Conservation (phyloP, 2,888 invertebrate genomes). For the Platerodrilus igneus region DNA sequence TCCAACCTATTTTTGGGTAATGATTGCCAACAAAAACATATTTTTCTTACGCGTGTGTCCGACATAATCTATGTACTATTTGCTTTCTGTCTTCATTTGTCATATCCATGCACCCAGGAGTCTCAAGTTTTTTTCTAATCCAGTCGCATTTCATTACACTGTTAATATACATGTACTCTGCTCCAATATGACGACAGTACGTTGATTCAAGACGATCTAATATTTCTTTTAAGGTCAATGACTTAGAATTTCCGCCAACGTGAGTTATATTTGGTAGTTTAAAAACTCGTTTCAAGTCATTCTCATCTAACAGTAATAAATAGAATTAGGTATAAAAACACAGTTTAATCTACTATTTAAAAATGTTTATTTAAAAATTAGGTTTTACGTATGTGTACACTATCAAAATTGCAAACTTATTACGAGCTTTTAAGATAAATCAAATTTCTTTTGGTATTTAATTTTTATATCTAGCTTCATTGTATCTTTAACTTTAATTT, state of each 20-base stretch:
- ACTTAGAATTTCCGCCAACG: background rate
- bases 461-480: too few relatives aligned
- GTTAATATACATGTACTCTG: background rate
- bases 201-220: background rate
- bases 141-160: background rate
- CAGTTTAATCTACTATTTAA: too few relatives aligned
- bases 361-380: too few relatives aligned
- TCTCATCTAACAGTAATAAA: background rate
- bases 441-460: too few relatives aligned
- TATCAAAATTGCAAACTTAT: too few relatives aligned
- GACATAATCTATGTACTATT: background rate
- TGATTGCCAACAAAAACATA: background rate
- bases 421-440: too few relatives aligned
- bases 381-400: too few relatives aligned
- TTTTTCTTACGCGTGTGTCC: too few relatives aligned
- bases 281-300: background rate
- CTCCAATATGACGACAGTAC: background rate
- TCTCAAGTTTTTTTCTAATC: background rate
- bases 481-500: too few relatives aligned
- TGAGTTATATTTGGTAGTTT: background rate
- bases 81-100: background rate
- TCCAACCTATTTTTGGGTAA: too few relatives aligned
- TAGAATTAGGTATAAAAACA: too few relatives aligned
- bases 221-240: background rate
- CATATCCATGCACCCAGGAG: slow-evolving; percentile 1